These are phyloP conservation scores for Ormyrus labotus DNA, from an alignment of 2,888 invertebrate species.

Conservation along the genomic window DNA sequence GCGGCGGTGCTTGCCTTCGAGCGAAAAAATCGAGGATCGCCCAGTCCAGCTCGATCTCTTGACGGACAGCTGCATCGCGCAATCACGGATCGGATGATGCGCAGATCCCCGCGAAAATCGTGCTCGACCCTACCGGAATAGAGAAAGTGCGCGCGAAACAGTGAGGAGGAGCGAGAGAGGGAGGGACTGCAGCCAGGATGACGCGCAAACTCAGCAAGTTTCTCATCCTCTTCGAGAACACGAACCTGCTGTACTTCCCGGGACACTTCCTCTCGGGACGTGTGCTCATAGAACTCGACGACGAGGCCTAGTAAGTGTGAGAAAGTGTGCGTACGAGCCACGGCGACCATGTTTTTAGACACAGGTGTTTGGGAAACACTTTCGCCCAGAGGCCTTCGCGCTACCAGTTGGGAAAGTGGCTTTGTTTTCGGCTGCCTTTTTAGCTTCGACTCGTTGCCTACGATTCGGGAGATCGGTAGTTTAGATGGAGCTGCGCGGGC, in stretches of 20 bases:
- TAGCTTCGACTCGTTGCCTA: background rate
- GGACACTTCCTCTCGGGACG: constrained; percentile 95
- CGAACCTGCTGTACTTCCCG: constrained; percentile 93
- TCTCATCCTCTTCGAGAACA: constrained; percentile 94
- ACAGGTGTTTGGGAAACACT: constrained; percentile 33
- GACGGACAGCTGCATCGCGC: background rate
- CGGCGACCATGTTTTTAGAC: constrained; percentile 33
- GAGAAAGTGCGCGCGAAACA: too few species aligned
- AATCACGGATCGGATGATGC: constrained; percentile 15
- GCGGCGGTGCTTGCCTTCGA: constrained; percentile 3
- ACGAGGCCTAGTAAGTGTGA: constrained; percentile 83
- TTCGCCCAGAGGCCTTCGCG: background rate
- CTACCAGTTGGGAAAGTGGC: background rate
- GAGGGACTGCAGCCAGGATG: constrained; percentile 76
- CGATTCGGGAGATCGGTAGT: too few species aligned
- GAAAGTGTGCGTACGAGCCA: background rate
- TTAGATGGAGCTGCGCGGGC: too few species aligned
- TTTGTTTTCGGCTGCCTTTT: background rate
- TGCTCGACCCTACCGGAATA: too few species aligned
- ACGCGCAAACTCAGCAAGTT: constrained; percentile 94
- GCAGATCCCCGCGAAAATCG: constrained; percentile 15
- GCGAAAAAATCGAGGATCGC: constrained; percentile 8
- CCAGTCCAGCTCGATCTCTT: constrained; percentile 15
- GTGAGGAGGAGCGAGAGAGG: background rate
- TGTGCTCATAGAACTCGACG: constrained; percentile 93